Evolutionary conservation across 2,797 vertebrate genomes (phyloP), one percentile per base, ranked within the genome.

Genomic region (Melanotaenia nigrans): DNA sequence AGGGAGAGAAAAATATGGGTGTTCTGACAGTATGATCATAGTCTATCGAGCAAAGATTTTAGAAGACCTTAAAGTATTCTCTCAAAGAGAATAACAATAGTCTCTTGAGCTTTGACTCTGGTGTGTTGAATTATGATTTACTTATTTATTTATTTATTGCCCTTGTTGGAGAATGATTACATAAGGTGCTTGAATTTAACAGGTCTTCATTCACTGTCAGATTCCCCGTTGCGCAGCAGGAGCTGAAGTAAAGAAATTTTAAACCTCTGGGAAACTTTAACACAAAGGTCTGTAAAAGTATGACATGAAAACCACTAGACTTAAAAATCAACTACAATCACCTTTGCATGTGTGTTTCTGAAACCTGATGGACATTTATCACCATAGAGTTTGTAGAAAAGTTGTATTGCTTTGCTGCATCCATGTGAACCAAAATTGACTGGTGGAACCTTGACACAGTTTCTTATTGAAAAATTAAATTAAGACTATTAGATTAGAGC

Each of bases 101-200:
- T 84, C 69, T 88, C 71, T 82, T 89, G 88, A 92, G 87, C 90
- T 92, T 75, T 93, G 91, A 93, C 90, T 84, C 53, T 62, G 61
- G 54, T 64, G 42, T 71, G 73, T 74, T 86, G 70, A 75, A 57
- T 67, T 85, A 77, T 85, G 3, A 28, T 28, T 28, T 28, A 28
- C 3, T 18, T 6, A 4, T 40, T 40, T 40, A 4, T 40, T 40
- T 40, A 91, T 90, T 87, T 89, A 89, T 91, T 85, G 84, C 87
- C 81, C 81, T 85, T 38, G 70, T 65, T 74, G 56, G 87, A 89
- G 88, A 88, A 86, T 89, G 87, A 92, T 93, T 92, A 90, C 81
- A 76, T 80, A 90, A 90, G 71, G 63, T 80, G 78, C 86, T 87
- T 85, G 70, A 87, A 91, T 92, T 85, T 70, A 88, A 75, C 77